Evolutionary conservation across 2,888 invertebrate species (phyloP), one percentile per base, ranked within the genome.

Genomic region (Pasiphila rectangulata): DNA sequence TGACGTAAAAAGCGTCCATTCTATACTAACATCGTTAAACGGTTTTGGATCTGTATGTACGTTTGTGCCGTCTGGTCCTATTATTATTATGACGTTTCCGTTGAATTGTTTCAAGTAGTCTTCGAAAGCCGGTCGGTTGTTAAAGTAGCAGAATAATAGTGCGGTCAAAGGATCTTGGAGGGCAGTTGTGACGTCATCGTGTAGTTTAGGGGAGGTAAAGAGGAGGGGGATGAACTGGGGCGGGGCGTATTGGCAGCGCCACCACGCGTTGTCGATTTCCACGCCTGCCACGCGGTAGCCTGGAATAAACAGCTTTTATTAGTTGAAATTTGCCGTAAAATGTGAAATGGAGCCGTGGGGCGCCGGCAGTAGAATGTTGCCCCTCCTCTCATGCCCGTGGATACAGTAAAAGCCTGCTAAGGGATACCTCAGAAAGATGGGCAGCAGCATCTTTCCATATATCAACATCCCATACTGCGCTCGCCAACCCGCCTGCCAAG

Each of bases 241-340:
- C 12, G 93, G 92, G 1, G 94, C 92, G 75, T 95, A 94, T 74
- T 90, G 91, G 67, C 94, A 93, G 30, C 81, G 86, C 96, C 96
- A 96, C 95, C 95, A 96, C 0, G 90, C 90, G 35, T 90, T 87
- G 73, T 96, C 95, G n/a, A 94, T 86, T 87, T 96, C 96, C 24
- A 94, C 77, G 3, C 95, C 95, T 42, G 88, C 76, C 0, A 94
- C 90, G 5, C 89, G 77, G n/a, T 91, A 65, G 44, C 90, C 93
- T 93, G 73, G 3, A 82, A 82, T 20, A 42, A 49, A 25, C 20
- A 3, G 2, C 6, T 4, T 13, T 2, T 24, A 16, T 17, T 9
- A 2, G 10, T 34, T 23, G 32, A 5, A 13, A 30, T 3, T 24
- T 24, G 24, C n/a, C n/a, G n/a, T n/a, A n/a, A n/a, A n/a, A n/a